Evolutionary conservation across 2,888 invertebrate species (phyloP), one percentile per base, ranked within the genome.

Genomic region (Furcula furcula): DNA sequence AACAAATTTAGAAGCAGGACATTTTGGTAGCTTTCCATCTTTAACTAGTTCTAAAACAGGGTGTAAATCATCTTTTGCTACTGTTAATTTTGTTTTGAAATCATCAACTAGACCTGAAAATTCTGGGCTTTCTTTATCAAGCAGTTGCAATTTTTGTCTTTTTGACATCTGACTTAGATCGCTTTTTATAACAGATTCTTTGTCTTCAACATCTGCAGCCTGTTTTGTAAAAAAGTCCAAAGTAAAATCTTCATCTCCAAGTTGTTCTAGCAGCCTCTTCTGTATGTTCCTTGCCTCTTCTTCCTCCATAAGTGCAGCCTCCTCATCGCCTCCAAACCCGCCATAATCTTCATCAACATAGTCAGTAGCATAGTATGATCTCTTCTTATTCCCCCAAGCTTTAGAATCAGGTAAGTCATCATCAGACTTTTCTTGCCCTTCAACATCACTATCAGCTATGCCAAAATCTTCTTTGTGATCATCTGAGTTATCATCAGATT

Each of bases 121-220:
- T 79, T 98, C 97, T 1, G 98, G 97, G 29, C 95, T 95, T 75
- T 97, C 96, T 65, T 95, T 94, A 67, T 94, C 91, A 47, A 98
- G 82, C 32, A 97, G 74, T 59, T 94, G 92, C 33, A 93, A 63
- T 60, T 95, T 95, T 69, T 97, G 94, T 34, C 93, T 90, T 59
- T 93, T 92, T 7, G 93, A 92, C 62, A 97, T 85, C 57, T 93
- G 92, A 33, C 92, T 92, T 27, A 97, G 83, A 83, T 97, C 96
- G 55, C 92, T 92, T 79, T 93, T 93, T 20, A 97, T 91, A 36
- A 92, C 75, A 52, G 91, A 90, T 50, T 90, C 87, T 35, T 89
- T 85, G 37, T 86, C 76, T 40, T 88, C 82, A 29, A 69, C 71
- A 62, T 82, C 63, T 40, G 63, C 46, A 36, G 65, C 56, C 48